Base-by-base conservation (phyloP, 2,888 invertebrate species). In the Heterodera filipjevi region DNA sequence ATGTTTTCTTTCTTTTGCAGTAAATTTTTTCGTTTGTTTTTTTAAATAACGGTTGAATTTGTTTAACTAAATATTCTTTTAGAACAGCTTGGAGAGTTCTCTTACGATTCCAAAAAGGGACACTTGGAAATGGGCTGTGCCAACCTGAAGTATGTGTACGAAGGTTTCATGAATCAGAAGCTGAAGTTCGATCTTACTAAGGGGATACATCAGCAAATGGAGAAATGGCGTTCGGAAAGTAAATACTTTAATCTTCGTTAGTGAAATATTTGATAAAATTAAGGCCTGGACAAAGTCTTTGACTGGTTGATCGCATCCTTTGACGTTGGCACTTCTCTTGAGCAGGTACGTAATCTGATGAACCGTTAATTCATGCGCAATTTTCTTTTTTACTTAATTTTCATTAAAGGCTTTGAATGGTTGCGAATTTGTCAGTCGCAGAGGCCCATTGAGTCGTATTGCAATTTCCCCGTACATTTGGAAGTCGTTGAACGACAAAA, bases 221-320 rank as follows among this genome's bases (percentile, higher is more conserved):
- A 59, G 27, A 59, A 59, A n/a, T 59, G 59, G 59, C 59, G 59
- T 59, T n/a, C 59, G 8, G 59, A 59, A 59, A 59, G 59, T 59
- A 27, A 27, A 8, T 27, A 59, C 8, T n/a, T n/a, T 14, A 8
- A 19, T 19, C 49, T 49, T 49, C 16, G n/a, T n/a, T n/a, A n/a
- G n/a, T n/a, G n/a, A n/a, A n/a, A n/a, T n/a, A n/a, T 27, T 59
- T 59, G 59, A 59, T 39, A 39, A 39, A 59, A 59, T 59, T 59
- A 27, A 59, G 59, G 59, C 22, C 59, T 59, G n/a, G 59, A 59
- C 59, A 59, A 59, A 59, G 27, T 59, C 27, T 59, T 59, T 12
- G n/a, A 22, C 8, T 59, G 59, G 59, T 27, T 59, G 59, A 5
- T 59, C 27, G 8, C 5, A 8, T 22, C n/a, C 59, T 22, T 27